phyloP scores from a whole-genome alignment of 2,797 vertebrate genomes.

The Leuciscus waleckii region DNA sequence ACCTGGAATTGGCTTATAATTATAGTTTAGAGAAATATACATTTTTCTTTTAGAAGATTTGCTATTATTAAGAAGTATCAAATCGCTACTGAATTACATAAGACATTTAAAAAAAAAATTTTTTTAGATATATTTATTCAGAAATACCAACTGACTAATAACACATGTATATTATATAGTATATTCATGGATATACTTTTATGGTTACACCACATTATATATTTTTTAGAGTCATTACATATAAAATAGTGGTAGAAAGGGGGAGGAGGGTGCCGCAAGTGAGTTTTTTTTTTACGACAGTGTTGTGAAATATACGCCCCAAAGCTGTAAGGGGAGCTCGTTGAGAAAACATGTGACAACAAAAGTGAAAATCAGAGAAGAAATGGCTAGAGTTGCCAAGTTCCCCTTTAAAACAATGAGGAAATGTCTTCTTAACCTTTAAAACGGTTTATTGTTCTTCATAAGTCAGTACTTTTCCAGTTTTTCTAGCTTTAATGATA shows the following conservation, averaged over 20 bases:
- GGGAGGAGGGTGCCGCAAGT: too few relatives aligned
- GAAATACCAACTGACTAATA: not conserved
- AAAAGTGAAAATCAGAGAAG: too few relatives aligned
- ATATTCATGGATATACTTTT: not conserved
- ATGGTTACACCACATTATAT: not conserved
- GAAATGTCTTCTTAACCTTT: constrained; percentile 19
- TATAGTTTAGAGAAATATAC: not conserved
- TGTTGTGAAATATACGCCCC: too few relatives aligned
- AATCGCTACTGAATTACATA: not conserved
- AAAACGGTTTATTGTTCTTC: constrained; percentile 25
- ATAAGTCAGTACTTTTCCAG: constrained; percentile 5
- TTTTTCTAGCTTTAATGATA: constrained; percentile 51
- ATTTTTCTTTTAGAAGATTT: not conserved
- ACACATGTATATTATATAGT: not conserved
- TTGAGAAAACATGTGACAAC: too few relatives aligned
- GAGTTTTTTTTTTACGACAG: too few relatives aligned
- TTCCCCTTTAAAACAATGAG: not conserved
- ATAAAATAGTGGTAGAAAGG: too few relatives aligned
- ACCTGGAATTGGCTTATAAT: constrained; percentile 27
- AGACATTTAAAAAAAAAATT: too few relatives aligned
- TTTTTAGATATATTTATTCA: not conserved
- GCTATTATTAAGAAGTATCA: not conserved
- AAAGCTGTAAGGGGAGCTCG: too few relatives aligned
- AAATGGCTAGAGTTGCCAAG: too few relatives aligned
- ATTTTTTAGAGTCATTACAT: not conserved